A percentile compares a stretch with the other conserved stretches of the same genome.
These are phyloP conservation scores for Aldrovandia affinis DNA, from an alignment of 2,797 vertebrate genomes.

Conservation along the genomic window DNA sequence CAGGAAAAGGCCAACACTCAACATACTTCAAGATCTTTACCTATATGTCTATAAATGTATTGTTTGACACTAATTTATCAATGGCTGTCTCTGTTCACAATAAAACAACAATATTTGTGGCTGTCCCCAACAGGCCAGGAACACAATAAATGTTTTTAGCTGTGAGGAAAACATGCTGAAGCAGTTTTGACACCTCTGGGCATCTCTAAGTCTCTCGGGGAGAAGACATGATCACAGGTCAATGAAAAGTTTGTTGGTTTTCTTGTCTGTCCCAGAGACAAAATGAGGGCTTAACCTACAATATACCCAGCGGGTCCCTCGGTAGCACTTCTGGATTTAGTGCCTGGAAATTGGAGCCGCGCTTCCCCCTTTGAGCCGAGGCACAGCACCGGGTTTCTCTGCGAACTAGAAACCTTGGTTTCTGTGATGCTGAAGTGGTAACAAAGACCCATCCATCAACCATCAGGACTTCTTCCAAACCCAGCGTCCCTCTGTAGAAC, in stretches of 20 bases:
- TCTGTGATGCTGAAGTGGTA: background rate
- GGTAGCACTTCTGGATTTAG: conserved; percentile 76
- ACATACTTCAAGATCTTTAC: background rate
- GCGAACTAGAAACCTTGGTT: conserved; percentile 1
- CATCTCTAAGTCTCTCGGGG: conserved; percentile 63
- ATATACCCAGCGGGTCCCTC: conserved; percentile 76
- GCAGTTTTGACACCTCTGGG: conserved; percentile 72
- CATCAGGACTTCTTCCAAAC: background rate
- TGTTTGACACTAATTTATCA: conserved; percentile 61
- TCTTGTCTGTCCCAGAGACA: conserved; percentile 75
- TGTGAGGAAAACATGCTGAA: conserved; percentile 69
- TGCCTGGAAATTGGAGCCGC: conserved; percentile 72
- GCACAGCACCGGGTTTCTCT: conserved; percentile 10
- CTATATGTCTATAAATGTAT: background rate
- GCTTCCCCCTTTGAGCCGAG: conserved; percentile 18
- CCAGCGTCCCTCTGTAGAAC: background rate
- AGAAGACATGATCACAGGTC: conserved; percentile 74
- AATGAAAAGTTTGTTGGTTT: conserved; percentile 76
- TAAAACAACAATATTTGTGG: conserved; percentile 75
- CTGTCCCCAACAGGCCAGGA: conserved; percentile 68
- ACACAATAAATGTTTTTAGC: conserved; percentile 77
- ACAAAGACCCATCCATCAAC: conserved; percentile 23
- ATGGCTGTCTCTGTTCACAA: conserved; percentile 61
- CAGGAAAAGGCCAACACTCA: background rate
- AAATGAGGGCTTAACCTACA: conserved; percentile 86